phyloP scores from a whole-genome alignment of 1,140 invertebrate species.

The Spodoptera frugiperda region DNA sequence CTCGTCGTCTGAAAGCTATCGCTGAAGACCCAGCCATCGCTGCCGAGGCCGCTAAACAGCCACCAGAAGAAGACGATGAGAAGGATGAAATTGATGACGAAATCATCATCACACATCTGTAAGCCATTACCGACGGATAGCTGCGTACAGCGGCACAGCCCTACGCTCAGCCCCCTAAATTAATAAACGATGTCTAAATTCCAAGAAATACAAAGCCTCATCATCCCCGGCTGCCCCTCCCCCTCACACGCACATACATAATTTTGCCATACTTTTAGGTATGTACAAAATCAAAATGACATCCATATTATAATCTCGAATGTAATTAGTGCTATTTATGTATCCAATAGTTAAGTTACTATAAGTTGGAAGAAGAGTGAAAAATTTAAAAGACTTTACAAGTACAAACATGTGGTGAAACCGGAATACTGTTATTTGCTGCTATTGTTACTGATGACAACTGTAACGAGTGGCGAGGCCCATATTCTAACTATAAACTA shows the following conservation, averaged over 20 bases:
- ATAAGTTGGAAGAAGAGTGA: slow-evolving; percentile 40
- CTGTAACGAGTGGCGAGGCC: slow-evolving; percentile 19
- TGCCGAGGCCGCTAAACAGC: slow-evolving; percentile 83
- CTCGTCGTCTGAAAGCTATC: slow-evolving; percentile 87
- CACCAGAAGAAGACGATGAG: slow-evolving; percentile 92
- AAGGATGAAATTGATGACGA: slow-evolving; percentile 94
- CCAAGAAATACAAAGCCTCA: background rate
- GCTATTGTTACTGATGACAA: background rate
- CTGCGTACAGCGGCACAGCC: background rate
- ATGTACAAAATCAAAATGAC: slow-evolving; percentile 69
- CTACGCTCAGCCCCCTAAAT: background rate
- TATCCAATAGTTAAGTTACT: slow-evolving; percentile 63
- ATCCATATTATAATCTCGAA: slow-evolving; percentile 64
- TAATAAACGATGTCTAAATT: slow-evolving; percentile 13
- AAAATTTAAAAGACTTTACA: slow-evolving; percentile 59
- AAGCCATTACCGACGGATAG: slow-evolving; percentile 61
- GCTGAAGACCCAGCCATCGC: slow-evolving; percentile 90
- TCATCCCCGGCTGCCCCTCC: background rate
- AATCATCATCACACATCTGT: slow-evolving; percentile 94
- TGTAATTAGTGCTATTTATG: slow-evolving; percentile 73
- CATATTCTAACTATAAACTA: slow-evolving; percentile 2
- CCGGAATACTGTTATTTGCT: slow-evolving; percentile 15
- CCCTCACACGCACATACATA: slow-evolving; percentile 10
- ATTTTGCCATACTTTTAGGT: slow-evolving; percentile 71
- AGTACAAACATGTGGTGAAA: slow-evolving; percentile 63